Base-by-base conservation (phyloP, 2,888 invertebrate species). In the Spatulosminthurus flaviceps region DNA sequence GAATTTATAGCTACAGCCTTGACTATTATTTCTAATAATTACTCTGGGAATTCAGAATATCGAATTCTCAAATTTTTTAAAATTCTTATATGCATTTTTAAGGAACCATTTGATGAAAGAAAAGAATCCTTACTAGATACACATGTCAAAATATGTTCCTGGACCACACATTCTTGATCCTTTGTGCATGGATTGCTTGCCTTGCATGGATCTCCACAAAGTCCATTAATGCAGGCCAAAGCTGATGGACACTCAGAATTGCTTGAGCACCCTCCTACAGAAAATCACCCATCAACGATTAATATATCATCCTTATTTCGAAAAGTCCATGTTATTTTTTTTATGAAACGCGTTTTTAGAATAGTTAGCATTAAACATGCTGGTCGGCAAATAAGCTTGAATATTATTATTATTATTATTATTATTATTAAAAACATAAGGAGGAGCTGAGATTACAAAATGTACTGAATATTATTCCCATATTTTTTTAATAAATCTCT, bases 161-260 rank as follows among this genome's bases (percentile, higher is more conserved):
- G 79, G 0, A 95, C 95, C 88, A 92, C 91, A 87, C 96, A 96
- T 82, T 91, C 91, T 0, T 95, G 92, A 51, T 95, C 95, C 77
- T 90, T 90, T 67, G 91, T 90, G 87, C 96, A 96, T 0, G 96
- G 96, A 84, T 92, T 91, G 73, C 95, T 89, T 7, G 91, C 90
- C 5, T 90, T 87, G 86, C 96, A 96, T 7, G 96, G 95, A 88
- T 96, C 92, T 83, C 93, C 92, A 86, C 96, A 96, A 43, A 77
- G 43, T 78, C 92, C 91, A 86, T 92, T 92, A 80, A 96, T 90
- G 86, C 96, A 96, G 7, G 95, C 95, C 80, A 93, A 89, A 86
- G 91, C 90, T 1, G 92, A 89, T 66, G 95, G 92, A 87, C 96
- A 96, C 84, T 96, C 96, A 0, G 91, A 91, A 86, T 96, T 95